phyloP scores from a whole-genome alignment of 2,797 vertebrate species.

The Peromyscus melanophrys region DNA sequence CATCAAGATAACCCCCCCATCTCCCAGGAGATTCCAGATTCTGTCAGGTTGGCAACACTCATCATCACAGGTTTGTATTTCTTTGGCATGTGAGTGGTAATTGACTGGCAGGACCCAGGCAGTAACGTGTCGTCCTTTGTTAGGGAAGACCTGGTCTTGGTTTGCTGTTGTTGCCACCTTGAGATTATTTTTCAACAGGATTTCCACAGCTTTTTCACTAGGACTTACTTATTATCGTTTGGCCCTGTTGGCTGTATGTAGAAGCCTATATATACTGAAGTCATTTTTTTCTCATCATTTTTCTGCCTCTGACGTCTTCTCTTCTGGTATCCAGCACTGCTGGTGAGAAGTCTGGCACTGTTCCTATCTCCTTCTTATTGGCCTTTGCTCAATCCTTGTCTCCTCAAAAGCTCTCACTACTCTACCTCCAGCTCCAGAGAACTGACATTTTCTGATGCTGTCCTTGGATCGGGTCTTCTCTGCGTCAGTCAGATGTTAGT shows the following conservation, averaged over 20 bases:
- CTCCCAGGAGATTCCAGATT: neutral
- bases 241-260: neutral
- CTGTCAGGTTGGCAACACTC: neutral
- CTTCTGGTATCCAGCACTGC: neutral
- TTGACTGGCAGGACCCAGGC: neutral
- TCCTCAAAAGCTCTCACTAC: too few relatives aligned
- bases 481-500: neutral
- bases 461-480: neutral
- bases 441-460: neutral
- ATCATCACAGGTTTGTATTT: neutral
- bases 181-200: neutral
- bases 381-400: neutral
- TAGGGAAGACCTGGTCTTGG: neutral
- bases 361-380: neutral
- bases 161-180: neutral
- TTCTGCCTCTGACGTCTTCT: neutral
- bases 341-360: neutral
- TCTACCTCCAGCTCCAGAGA: neutral
- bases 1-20: neutral
- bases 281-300: neutral
- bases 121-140: rapidly evolving
- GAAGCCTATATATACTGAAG: neutral
- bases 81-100: neutral
- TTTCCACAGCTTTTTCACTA: neutral
- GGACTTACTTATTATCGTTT: too few relatives aligned